A percentile compares a stretch with the other conserved stretches of the same genome.
Evolutionary conservation across 1,140 invertebrate species (phyloP).

Genomic region (Tetramorium alpestre): DNA sequence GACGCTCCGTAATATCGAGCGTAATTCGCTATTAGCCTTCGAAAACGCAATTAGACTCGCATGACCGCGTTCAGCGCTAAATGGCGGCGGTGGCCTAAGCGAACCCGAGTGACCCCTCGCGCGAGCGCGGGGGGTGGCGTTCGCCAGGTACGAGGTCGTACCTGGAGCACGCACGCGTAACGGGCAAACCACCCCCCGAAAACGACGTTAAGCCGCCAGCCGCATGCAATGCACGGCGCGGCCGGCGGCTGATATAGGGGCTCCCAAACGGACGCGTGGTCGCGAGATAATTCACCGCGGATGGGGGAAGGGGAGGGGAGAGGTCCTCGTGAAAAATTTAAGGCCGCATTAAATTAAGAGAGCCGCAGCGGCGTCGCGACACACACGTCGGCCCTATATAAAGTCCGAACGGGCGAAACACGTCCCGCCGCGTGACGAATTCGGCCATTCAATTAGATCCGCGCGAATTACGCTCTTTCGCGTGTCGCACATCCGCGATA

Average conservation of each 20-base stretch:
- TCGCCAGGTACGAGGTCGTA: slow-evolving; percentile 26
- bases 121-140: background rate
- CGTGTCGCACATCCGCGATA: slow-evolving; percentile 13
- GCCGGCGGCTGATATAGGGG: slow-evolving; percentile 7
- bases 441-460: slow-evolving; percentile 53
- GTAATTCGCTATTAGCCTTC: slow-evolving; percentile 7
- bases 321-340: slow-evolving; percentile 31
- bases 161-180: slow-evolving; percentile 48
- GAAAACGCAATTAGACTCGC: slow-evolving; percentile 31
- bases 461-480: slow-evolving; percentile 35
- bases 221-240: slow-evolving; percentile 1
- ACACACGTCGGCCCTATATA: background rate
- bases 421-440: slow-evolving; percentile 35
- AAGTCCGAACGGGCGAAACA: slow-evolving; percentile 4
- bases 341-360: slow-evolving; percentile 53
- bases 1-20: background rate
- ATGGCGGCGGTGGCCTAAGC: slow-evolving; percentile 13
- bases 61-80: slow-evolving; percentile 8
- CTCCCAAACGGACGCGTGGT: background rate
- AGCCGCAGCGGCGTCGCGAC: slow-evolving; percentile 21
- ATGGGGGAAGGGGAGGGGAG: background rate
- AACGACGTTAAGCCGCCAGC: slow-evolving; percentile 14
- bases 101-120: slow-evolving; percentile 19
- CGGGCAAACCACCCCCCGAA: slow-evolving; percentile 22
- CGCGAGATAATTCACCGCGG: slow-evolving; percentile 45